These are phyloP conservation scores for Papilio aristodemus DNA, from an alignment of 1,140 invertebrate species.

Conservation along the genomic window DNA sequence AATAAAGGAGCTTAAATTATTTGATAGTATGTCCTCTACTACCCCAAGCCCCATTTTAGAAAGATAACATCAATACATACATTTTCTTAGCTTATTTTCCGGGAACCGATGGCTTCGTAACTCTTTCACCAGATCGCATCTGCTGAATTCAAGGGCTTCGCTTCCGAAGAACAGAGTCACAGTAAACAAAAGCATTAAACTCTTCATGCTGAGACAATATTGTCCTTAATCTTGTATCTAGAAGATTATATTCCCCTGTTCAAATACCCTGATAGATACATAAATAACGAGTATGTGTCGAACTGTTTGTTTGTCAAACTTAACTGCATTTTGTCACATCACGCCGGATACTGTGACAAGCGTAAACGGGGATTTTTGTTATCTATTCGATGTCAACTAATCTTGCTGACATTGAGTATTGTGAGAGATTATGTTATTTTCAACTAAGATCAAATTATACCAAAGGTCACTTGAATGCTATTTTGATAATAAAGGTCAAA, in stretches of 20 bases:
- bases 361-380: slow-evolving; percentile 15
- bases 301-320: not conserved
- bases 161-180: not conserved
- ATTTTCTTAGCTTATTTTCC: slow-evolving; percentile 51
- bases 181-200: not conserved
- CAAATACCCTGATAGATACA: no score
- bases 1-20: no score
- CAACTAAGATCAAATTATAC: not conserved
- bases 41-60: no score
- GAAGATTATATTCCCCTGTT: no score
- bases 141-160: slow-evolving; percentile 6
- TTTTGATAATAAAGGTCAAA: not conserved
- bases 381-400: not conserved
- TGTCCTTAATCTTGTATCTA: no score
- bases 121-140: slow-evolving; percentile 49
- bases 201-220: not conserved
- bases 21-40: no score
- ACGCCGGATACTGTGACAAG: not conserved
- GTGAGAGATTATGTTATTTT: slow-evolving; percentile 10
- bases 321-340: not conserved
- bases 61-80: slow-evolving; percentile 41
- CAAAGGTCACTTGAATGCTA: slow-evolving; percentile 17
- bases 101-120: slow-evolving; percentile 56
- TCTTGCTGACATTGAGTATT: not conserved
- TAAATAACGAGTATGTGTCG: no score